phyloP scores from a whole-genome alignment of 2,113 vertebrate species.

The Charadrius vociferus region DNA sequence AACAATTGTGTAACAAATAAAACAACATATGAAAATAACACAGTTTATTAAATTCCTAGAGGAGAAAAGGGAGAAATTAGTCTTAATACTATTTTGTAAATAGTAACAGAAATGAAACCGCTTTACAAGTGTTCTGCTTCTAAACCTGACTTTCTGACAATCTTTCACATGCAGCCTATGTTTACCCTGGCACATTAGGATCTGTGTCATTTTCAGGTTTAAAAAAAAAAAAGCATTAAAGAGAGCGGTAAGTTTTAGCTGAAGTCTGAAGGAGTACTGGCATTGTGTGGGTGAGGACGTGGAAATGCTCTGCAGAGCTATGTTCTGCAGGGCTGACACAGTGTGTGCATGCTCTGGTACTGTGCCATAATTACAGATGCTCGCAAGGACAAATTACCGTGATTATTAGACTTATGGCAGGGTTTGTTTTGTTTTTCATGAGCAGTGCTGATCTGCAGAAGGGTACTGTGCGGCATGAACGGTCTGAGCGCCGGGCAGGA shows the following conservation, averaged over 20 bases:
- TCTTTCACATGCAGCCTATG: neutral
- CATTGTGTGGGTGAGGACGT: neutral
- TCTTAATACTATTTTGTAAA: neutral
- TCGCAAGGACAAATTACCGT: neutral
- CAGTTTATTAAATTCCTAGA: neutral
- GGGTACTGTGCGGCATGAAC: too few relatives aligned
- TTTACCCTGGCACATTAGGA: too few relatives aligned
- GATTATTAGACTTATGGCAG: neutral
- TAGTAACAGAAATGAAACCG: neutral
- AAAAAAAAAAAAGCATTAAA: neutral
- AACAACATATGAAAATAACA: neutral
- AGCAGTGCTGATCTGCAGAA: neutral
- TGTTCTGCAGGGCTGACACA: too few relatives aligned
- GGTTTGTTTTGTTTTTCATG: neutral
- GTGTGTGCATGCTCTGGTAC: accelerated
- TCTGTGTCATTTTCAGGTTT: neutral
- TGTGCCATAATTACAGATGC: too few relatives aligned
- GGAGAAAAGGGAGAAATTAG: neutral
- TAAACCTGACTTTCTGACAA: neutral
- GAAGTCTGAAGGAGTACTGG: neutral
- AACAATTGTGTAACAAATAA: neutral
- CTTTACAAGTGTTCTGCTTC: neutral
- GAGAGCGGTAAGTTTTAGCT: too few relatives aligned
- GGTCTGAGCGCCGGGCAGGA: too few relatives aligned
- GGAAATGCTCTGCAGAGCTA: neutral